A percentile compares a stretch with the other conserved stretches of the same genome.
Conservation (phyloP, 2,797 vertebrate species). For the Halcyon chelicuti region DNA sequence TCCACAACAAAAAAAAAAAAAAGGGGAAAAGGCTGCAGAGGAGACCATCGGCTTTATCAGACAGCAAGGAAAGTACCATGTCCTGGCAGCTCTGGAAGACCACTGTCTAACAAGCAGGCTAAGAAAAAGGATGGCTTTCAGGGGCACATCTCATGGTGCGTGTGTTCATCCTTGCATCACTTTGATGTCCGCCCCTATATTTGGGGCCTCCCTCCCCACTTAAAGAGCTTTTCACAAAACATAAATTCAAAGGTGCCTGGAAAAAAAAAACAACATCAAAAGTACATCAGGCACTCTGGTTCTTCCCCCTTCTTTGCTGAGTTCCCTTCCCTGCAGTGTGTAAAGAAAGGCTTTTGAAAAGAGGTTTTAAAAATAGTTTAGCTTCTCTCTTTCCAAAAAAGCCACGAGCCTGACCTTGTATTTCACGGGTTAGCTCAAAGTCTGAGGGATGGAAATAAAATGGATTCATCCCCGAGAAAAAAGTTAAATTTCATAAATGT, state of each 20-base stretch:
- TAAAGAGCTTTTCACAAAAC: not conserved
- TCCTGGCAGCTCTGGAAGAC: not conserved
- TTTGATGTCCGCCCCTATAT: not conserved
- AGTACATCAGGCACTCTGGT: not conserved
- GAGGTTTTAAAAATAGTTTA: not conserved
- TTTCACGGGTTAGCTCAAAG: not conserved
- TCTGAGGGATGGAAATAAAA: not conserved
- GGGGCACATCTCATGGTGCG: rapidly evolving
- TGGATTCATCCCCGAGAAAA: not conserved
- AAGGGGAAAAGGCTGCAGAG: not conserved
- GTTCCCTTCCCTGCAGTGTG: not conserved
- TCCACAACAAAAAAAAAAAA: not conserved
- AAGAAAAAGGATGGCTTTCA: not conserved
- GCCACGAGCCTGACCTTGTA: not conserved
- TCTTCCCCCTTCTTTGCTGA: not conserved
- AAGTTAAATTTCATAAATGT: not conserved
- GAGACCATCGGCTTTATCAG: not conserved
- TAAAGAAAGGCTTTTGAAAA: not conserved
- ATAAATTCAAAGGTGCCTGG: not conserved
- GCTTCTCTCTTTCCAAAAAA: not conserved
- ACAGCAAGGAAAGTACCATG: rapidly evolving
- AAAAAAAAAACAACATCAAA: not conserved
- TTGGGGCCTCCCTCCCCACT: not conserved
- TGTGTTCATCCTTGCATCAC: not conserved
- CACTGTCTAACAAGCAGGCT: not conserved